Evolutionary conservation across 2,888 invertebrate genomes (phyloP), one percentile per base, ranked within the genome.

Genomic region (Erebia aethiops): DNA sequence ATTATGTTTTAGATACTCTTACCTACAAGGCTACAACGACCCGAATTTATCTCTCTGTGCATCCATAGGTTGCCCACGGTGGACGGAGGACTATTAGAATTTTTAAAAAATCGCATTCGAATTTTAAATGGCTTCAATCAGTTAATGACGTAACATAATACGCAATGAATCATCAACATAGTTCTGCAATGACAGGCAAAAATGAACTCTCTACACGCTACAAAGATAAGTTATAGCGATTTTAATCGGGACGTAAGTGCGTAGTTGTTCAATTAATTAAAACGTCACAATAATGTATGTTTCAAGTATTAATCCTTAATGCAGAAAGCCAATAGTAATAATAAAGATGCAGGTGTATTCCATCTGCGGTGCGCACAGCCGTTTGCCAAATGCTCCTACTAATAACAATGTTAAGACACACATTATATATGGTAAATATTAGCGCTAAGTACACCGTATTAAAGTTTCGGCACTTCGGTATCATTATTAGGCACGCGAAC

Each of bases 211-310:
- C 57, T 52, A 60, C 54, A 65, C 67, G 60, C 61, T 66, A 26
- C 1, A 9, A 46, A 46, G 1, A 46, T 21, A 21, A 49, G 69
- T 60, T 56, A 41, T 14, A 21, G 18, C 61, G 73, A 73, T 71
- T 54, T 21, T 52, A 67, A 74, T 72, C 73, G 57, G 35, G 64
- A 72, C 69, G 68, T 74, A 73, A 72, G 74, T 74, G 72, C 74
- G 74, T 74, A 81, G 81, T 84, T 82, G 85, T 86, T 85, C 85
- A 86, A 87, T 88, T 89, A 89, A 89, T 90, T 88, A 87, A 86
- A 88, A 85, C 80, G 82, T 85, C 85, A 82, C 83, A 83, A 87
- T 85, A 82, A 81, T 83, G 83, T 83, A 87, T 87, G 85, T 81
- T 79, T 81, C 49, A 78, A 26, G 80, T 84, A 87, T 88, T 89